Evolutionary conservation across 2,113 vertebrate genomes (phyloP), one percentile per base, ranked within the genome.

Genomic region (Takifugu bimaculatus): DNA sequence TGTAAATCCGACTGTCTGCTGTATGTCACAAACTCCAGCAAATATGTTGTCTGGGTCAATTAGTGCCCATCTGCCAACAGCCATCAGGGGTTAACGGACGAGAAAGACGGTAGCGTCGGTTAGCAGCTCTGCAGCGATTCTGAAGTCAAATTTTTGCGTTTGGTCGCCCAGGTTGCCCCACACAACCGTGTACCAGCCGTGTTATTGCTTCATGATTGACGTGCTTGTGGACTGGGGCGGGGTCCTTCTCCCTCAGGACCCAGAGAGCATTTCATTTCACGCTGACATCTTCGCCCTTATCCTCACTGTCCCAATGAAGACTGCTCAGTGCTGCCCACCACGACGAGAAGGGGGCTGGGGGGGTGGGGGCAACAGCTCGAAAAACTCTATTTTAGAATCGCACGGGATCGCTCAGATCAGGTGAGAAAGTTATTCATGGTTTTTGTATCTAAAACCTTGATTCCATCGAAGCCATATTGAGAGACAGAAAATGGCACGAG

Each of bases 241-340:
- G 63, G 66, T 67, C 78, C 78, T 83, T 20, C 20, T 20, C 83
- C 76, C 86, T 68, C 63, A 70, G 81, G 85, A 87, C 70, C 85
- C 68, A 69, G 75, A 77, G 80, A 83, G 81, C 81, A 83, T 87
- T 88, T 88, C 80, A 86, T 87, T 85, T 87, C 81, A 81, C 82
- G 77, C 78, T 86, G 81, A 88, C 82, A 86, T 44, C 20, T 86
- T 87, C 88, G 83, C 78, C 85, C 86, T 78, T 77, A 70, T 82
- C 79, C 74, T 70, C 69, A 39, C 70, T 50, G 29, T 72, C 85
- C 84, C 61, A 25, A 78, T 26, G 84, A 72, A 86, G 81, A 60
- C 74, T 82, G 70, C 74, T 13, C 64, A 80, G 80, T 76, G 20
- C 77, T 86, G 87, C 86, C 82, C 84, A 77, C 73, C 59, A 12